Evolutionary conservation across 2,113 vertebrate species (phyloP), one percentile per base, ranked within the genome.

Genomic region (Stigmatopora nigra): DNA sequence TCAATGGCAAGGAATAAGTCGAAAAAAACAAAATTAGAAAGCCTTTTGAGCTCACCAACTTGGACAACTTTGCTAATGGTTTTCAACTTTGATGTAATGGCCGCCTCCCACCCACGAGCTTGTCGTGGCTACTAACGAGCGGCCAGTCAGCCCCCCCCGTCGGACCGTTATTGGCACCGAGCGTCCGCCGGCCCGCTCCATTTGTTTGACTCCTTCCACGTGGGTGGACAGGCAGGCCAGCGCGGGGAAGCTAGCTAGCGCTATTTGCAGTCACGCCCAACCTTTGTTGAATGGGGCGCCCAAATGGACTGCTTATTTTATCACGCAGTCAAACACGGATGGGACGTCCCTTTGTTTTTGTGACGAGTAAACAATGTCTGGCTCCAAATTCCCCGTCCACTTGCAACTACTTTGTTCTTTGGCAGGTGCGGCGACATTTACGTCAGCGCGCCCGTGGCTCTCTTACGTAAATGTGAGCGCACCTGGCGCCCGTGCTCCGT

Each of bases 71-170:
- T 48, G 61, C 44, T 68, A 68, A 80, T 78, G 66, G 57, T 72
- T 81, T 73, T 62, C 45, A 36, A 60, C 7, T 60, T 56, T 68
- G 47, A 78, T 76, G 75, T 68, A 47, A 67, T 80, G 63, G 68
- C 57, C 5, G 16, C 61, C 44, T 65, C 52, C 64, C 73, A 61
- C 41, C 64, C 69, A 13, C 41, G 46, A 19, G 38, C 69, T 68
- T 73, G 22, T 78, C 65, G 61, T 48, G 64, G 41, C 60, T 48
- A 56, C 36, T 77, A 81, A 85, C 78, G 61, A 81, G 65, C 60
- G 52, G 36, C 78, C 71, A 79, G n/a, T 82, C 81, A 78, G 65
- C 55, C 48, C 57, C 48, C 57, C 66, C 77, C 78, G 83, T 86
- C 72, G 76, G 68, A 68, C 73, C 55, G 68, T 79, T 81, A 78